phyloP scores from a whole-genome alignment of 2,888 invertebrate genomes.

The Mimas tiliae region DNA sequence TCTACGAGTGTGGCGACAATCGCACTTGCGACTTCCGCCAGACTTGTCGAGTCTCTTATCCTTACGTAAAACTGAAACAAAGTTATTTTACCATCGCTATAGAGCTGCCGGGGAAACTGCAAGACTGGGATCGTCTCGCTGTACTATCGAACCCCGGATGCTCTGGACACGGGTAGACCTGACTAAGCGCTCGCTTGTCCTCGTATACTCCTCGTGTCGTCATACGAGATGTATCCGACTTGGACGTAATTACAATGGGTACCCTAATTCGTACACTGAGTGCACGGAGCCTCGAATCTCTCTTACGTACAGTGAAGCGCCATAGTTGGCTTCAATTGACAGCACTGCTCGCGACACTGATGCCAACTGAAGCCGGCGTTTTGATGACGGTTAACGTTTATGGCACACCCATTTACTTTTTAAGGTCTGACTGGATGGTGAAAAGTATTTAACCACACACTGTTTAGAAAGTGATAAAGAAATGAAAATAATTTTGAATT shows the following conservation, averaged over 20 bases:
- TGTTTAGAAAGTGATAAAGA: neutral
- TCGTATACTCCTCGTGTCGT: neutral
- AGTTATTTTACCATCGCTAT: conserved; percentile 26
- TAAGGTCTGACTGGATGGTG: conserved; percentile 28
- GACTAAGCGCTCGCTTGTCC: neutral
- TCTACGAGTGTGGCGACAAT: neutral
- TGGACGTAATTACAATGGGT: conserved; percentile 59
- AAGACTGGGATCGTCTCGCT: neutral
- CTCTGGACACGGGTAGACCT: neutral
- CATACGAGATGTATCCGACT: conserved; percentile 30
- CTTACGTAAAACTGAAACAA: conserved; percentile 36
- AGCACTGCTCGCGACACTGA: neutral
- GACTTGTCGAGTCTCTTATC: conserved; percentile 34
- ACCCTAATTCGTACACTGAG: conserved; percentile 47
- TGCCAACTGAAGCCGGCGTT: conserved; percentile 31
- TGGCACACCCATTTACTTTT: conserved; percentile 59
- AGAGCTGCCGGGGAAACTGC: conserved; percentile 1
- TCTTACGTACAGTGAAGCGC: conserved; percentile 24
- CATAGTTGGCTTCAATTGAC: conserved; percentile 6
- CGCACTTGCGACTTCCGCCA: neutral
- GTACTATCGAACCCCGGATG: neutral
- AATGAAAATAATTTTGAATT: neutral
- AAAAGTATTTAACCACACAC: neutral
- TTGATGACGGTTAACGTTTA: conserved; percentile 46
- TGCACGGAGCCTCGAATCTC: conserved; percentile 23